Base-by-base conservation (phyloP, 2,888 invertebrate species). In the Scaptomyza caliginosa region DNA sequence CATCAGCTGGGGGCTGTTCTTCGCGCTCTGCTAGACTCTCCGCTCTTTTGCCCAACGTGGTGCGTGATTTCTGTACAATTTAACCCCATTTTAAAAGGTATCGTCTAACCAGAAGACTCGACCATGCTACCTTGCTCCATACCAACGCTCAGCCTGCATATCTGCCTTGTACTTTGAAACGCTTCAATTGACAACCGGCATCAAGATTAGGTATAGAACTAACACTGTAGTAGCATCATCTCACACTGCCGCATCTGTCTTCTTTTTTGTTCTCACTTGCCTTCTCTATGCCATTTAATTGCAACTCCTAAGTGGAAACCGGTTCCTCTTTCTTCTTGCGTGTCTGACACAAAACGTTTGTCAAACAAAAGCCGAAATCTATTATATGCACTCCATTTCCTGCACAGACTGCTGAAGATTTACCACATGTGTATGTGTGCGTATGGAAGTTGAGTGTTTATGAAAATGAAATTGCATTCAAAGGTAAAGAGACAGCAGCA, bases 11-110 rank as follows among this genome's bases (percentile, higher is more conserved):
- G 58, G 66, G 72, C 72, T 55, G 73, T 38, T 57, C 28, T 8
- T 10, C 50, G 10, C 34, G 8, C n/a, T 26, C 24, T n/a, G 4
- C 30, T 13, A 8, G 10, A 36, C 5, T 32, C 16, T 34, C 34
- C 8, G n/a, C 17, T 7, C 32, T 13, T 4, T 11, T 38, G 16
- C 1, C 4, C 11, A 23, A 30, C 17, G 36, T 16, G 30, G 24
- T 62, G 71, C 71, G 74, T 80, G 70, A 73, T 86, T 88, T 88
- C 82, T 88, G 73, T 88, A 73, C 81, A 84, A 84, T 84, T 88
- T 88, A 84, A 88, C 88, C 84, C 87, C 62, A 88, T 84, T 88
- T 88, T 60, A 39, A 10, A 17, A 13, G 19, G 45, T 42, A 50
- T 49, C 65, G 59, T 45, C 67, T 59, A 65, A 63, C 52, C 68